Evolutionary conservation across 2,797 vertebrate genomes (phyloP), one percentile per base, ranked within the genome.

Genomic region (Chloroceryle inda): DNA sequence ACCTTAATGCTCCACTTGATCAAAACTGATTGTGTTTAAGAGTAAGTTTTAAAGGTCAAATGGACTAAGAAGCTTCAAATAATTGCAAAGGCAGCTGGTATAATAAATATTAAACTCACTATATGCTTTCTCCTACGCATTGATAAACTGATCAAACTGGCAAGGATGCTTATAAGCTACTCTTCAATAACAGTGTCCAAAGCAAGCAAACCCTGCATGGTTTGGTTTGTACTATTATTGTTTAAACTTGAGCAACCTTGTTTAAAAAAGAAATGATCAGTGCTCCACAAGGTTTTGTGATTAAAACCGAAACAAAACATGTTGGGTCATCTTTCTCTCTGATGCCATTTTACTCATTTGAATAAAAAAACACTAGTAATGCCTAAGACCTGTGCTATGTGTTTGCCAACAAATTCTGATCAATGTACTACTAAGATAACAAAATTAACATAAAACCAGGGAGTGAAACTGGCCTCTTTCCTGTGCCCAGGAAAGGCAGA

Each of bases 241-340:
- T 94, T 97, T 96, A 75, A 92, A 74, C 78, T 95, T 92, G 78
- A 96, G 42, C 61, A 72, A 68, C 63, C 87, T 77, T 90, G 67
- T 88, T 93, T 74, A 9, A 71, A 87, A 94, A 89, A 74, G 7
- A 84, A 92, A 68, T 9, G 44, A 92, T 92, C 10, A 1, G 31
- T 82, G 59, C 59, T 52, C 4, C 6, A 68, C 45, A 52, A 94
- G 78, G 78, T 88, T 91, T 80, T 80, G 26, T 64, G 74, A 91
- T 94, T 42, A 50, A 87, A 92, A 79, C 13, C 7, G 61, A 82
- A 84, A 31, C 13, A 58, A 84, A 87, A 81, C 26, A 47, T 13
- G 9, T 63, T 68, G 42, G 71, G 75, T 76, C 81, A 88, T 29
- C 58, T 89, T 83, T 83, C 61, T 52, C 85, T 23, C 75, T 72